Conservation (phyloP, 1,140 invertebrate genomes). For the Drosophila littoralis region DNA sequence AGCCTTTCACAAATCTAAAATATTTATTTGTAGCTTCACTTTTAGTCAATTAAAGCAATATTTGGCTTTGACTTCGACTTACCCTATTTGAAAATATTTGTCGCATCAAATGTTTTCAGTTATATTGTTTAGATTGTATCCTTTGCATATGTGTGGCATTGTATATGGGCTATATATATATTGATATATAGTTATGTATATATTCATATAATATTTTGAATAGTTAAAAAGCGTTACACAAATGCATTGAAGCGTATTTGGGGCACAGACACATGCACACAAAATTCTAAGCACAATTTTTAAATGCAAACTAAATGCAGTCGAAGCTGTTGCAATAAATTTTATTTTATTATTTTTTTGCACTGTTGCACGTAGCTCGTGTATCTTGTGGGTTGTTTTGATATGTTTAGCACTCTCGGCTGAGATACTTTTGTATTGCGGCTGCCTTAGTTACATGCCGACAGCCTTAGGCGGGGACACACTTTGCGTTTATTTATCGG, state of each 20-base stretch:
- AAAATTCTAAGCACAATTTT: slow-evolving; percentile 18
- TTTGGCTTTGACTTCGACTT: slow-evolving; percentile 12
- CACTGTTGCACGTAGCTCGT: slow-evolving; percentile 33
- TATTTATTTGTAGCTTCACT: no score
- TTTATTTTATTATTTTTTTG: slow-evolving; percentile 32
- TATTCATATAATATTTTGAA: slow-evolving; percentile 12
- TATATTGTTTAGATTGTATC: slow-evolving; percentile 27
- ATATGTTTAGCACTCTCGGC: slow-evolving; percentile 59
- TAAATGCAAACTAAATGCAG: slow-evolving; percentile 47
- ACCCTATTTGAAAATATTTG: slow-evolving; percentile 39
- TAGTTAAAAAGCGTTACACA: slow-evolving; percentile 33
- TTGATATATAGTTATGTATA: slow-evolving; percentile 14
- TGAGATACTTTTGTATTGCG: slow-evolving; percentile 41
- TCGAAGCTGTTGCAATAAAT: slow-evolving; percentile 33
- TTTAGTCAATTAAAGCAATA: background rate
- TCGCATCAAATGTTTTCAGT: slow-evolving; percentile 25
- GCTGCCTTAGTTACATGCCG: slow-evolving; percentile 30
- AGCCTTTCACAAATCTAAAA: no score
- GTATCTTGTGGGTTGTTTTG: slow-evolving; percentile 52
- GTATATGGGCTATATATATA: slow-evolving; percentile 29
- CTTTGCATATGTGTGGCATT: slow-evolving; percentile 35
- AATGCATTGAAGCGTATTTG: slow-evolving; percentile 6
- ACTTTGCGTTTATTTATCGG: slow-evolving; percentile 30
- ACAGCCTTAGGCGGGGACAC: slow-evolving; percentile 22
- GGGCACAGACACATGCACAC: background rate